These are phyloP conservation scores for Neomorphus geoffroyi DNA, from an alignment of 2,797 vertebrate species.

Conservation along the genomic window DNA sequence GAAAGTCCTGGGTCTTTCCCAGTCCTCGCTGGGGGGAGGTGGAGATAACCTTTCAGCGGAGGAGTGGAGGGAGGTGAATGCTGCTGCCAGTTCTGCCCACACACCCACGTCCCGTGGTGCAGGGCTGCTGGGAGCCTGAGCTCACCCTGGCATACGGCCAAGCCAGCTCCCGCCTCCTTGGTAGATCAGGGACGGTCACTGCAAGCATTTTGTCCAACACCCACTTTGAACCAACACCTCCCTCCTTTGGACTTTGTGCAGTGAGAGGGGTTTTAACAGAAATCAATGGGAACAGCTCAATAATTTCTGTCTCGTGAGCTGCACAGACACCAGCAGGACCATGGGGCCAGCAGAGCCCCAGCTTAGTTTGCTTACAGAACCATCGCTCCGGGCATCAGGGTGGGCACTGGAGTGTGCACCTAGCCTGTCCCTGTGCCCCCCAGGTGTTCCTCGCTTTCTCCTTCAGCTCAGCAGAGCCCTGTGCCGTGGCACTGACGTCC, in stretches of 20 bases:
- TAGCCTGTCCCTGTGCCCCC: rapidly evolving
- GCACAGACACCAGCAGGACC: too few relatives aligned
- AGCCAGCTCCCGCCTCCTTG: rapidly evolving
- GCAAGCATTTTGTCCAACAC: rapidly evolving
- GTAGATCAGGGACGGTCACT: not conserved
- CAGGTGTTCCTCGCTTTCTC: not conserved
- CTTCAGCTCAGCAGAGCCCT: not conserved
- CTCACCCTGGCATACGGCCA: rapidly evolving
- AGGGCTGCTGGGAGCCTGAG: not conserved
- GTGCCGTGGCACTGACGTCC: rapidly evolving
- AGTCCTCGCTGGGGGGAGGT: not conserved
- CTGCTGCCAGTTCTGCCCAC: not conserved
- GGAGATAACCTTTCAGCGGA: not conserved
- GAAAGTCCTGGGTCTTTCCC: not conserved
- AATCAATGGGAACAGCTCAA: not conserved
- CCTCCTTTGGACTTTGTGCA: not conserved
- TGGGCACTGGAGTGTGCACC: not conserved
- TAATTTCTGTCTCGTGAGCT: not conserved
- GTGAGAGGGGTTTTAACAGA: not conserved
- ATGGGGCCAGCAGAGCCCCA: not conserved
- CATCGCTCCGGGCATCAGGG: rapidly evolving
- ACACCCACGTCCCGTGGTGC: rapidly evolving
- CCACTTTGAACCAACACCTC: not conserved
- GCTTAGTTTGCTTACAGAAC: rapidly evolving
- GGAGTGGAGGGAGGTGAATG: not conserved